Conservation (phyloP, 2,113 vertebrate species). For the Collichthys lucidus region DNA sequence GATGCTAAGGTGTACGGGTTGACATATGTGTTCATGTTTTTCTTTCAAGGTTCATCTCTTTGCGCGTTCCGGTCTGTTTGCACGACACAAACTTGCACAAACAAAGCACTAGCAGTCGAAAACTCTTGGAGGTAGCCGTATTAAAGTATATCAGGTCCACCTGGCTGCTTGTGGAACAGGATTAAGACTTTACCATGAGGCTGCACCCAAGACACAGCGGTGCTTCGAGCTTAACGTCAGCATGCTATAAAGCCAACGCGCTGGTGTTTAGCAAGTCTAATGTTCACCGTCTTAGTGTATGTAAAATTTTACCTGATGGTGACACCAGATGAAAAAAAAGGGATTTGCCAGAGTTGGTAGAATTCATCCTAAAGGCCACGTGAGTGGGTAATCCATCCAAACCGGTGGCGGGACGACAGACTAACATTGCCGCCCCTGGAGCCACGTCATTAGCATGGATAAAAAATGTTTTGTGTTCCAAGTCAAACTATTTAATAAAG, state of each 20-base stretch:
- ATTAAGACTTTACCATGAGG: not conserved
- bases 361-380: not conserved
- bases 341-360: not conserved
- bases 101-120: no score
- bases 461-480: conserved; percentile 13
- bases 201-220: not conserved
- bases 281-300: not conserved
- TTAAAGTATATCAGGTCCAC: no score
- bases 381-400: not conserved
- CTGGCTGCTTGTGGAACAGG: no score
- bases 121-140: no score
- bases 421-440: not conserved
- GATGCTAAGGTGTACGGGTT: no score
- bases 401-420: not conserved
- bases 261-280: not conserved
- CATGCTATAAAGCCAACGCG: no score
- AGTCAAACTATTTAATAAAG: conserved; percentile 3
- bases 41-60: not conserved
- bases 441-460: not conserved
- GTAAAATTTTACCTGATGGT: not conserved
- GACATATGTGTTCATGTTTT: not conserved
- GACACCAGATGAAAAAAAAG: not conserved
- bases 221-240: not conserved
- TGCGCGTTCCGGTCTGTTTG: no score
- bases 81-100: no score